These are phyloP conservation scores for Dynastes hyllus DNA, from an alignment of 2,888 invertebrate genomes.

Conservation along the genomic window DNA sequence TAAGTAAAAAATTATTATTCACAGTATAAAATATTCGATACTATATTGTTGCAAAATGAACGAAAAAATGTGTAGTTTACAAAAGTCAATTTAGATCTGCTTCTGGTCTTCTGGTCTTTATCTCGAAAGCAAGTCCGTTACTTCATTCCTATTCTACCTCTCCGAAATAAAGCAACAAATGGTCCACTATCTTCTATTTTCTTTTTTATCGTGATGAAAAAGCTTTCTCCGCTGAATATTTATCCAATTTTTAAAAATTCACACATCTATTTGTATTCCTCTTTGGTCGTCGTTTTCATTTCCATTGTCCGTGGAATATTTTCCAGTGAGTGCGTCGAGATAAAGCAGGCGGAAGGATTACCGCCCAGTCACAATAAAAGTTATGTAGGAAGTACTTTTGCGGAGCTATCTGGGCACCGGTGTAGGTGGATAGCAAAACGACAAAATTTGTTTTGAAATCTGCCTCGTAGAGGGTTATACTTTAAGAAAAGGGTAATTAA, in stretches of 20 bases:
- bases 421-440: background rate
- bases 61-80: no score
- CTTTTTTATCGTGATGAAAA: background rate
- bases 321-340: conserved; percentile 16
- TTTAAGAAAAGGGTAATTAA: background rate
- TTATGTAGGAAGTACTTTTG: conserved; percentile 4
- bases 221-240: no score
- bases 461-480: no score
- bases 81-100: no score
- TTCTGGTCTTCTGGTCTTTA: no score
- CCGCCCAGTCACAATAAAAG: conserved; percentile 3
- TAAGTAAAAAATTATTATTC: no score
- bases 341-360: conserved; percentile 29
- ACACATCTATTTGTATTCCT: conserved; percentile 33
- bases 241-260: conserved; percentile 16
- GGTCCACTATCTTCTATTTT: background rate
- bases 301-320: conserved; percentile 32
- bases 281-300: conserved; percentile 11
- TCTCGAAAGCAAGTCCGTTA: no score
- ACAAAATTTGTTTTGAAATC: no score
- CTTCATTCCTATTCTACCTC: no score
- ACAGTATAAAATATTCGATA: no score
- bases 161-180: background rate
- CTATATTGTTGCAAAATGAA: no score
- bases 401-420: background rate